Evolutionary conservation across 2,888 invertebrate genomes (phyloP).

Genomic region (Ophonus ardosiacus): DNA sequence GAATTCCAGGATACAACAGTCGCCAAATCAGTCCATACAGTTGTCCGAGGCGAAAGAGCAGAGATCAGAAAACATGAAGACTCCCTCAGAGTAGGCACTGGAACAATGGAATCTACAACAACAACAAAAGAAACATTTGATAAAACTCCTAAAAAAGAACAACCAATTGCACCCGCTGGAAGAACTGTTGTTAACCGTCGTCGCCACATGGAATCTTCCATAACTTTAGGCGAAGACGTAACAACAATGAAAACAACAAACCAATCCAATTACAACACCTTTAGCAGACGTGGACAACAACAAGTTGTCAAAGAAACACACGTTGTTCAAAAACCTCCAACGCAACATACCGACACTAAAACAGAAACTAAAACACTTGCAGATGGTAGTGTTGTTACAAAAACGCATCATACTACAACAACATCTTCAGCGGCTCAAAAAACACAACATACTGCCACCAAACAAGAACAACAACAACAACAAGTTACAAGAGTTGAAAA

Average conservation of each 20-base stretch:
- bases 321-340: slow-evolving; percentile 72
- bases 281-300: slow-evolving; percentile 73
- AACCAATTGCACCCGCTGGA: slow-evolving; percentile 74
- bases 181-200: slow-evolving; percentile 78
- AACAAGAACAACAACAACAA: slow-evolving; percentile 59
- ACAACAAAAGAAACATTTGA: slow-evolving; percentile 78
- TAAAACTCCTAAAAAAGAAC: slow-evolving; percentile 78
- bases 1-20: slow-evolving; percentile 76
- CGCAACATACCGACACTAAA: slow-evolving; percentile 67
- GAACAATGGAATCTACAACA: slow-evolving; percentile 78
- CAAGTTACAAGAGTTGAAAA: slow-evolving; percentile 50
- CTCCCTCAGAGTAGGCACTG: slow-evolving; percentile 76
- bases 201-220: slow-evolving; percentile 83
- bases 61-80: slow-evolving; percentile 77
- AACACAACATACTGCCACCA: slow-evolving; percentile 60
- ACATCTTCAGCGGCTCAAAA: slow-evolving; percentile 70
- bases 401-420: slow-evolving; percentile 77
- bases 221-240: slow-evolving; percentile 80
- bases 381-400: slow-evolving; percentile 78
- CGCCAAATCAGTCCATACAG: slow-evolving; percentile 75
- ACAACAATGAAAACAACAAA: slow-evolving; percentile 78
- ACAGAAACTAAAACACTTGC: slow-evolving; percentile 75
- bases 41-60: slow-evolving; percentile 76
- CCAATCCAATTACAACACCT: slow-evolving; percentile 79
- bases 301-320: slow-evolving; percentile 65